Evolutionary conservation across 2,888 invertebrate genomes (phyloP), one percentile per base, ranked within the genome.

Genomic region (Dusona sp.): DNA sequence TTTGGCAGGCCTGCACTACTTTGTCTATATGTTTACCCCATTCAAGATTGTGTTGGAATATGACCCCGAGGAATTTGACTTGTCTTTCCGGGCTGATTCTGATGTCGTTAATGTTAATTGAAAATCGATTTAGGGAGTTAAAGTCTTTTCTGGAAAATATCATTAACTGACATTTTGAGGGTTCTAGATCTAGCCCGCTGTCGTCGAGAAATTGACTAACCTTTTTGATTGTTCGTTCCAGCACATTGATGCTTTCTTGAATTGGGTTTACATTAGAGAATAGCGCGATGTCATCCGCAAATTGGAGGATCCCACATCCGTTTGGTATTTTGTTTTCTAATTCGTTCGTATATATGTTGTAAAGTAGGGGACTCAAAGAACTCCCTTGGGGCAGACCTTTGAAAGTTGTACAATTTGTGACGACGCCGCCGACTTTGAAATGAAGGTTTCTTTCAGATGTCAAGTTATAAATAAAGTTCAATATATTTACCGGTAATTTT

Each of bases 401-500:
- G 22, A 72, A 79, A 4, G 79, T 61, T 2, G 25, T 72, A 16
- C 22, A 22, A 0, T n/a, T 25, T 1, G n/a, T 22, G 4, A 16
- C 11, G 0, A 9, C 22, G 9, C 19, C 33, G 13, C 25, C 42
- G 16, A 38, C 3, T 22, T 54, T 36, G 8, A 57, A 45, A 16
- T 19, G 54, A 29, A 79, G 68, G 4, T 6, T 29, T 45, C 79
- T 79, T 7, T 79, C 64, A 11, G 79, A 79, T n/a, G 33, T 70
- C 33, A 72, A n/a, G 22, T 79, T 72, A 13, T 79, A 79, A 9
- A 79, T 72, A 3, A 79, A 72, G 16, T 42, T 29, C 25, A 79
- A 16, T 1, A 72, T n/a, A 16, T 79, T 79, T 8, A 3, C n/a
- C 29, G 79, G 70, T 19, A 72, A 1, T 22, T 64, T 61, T 1